Base-by-base conservation (phyloP, 2,888 invertebrate species). In the Athalia circularis region DNA sequence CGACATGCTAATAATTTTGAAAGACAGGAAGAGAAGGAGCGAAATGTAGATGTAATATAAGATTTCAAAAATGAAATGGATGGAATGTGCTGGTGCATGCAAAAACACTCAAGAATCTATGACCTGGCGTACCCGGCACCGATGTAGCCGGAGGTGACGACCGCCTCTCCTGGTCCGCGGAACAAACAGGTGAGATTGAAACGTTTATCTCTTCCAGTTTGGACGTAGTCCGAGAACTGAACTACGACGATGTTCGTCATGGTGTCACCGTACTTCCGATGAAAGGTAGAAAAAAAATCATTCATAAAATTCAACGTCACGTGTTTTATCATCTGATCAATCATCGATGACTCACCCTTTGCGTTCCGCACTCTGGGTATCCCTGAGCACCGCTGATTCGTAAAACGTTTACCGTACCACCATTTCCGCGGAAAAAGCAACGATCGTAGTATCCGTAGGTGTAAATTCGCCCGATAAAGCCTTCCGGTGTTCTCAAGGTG, bases 231-330 rank as follows among this genome's bases (percentile, higher is more conserved):
- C 84, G 97, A 97, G 92, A 97, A 97, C 89, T 98, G 97, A 0
- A 98, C 97, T 29, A 97, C 97, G 5, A 97, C 96, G 82, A 98
- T 97, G 87, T 97, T 98, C 79, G 97, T 97, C 94, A 97, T 95
- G 4, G 97, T 96, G 87, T 98, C 97, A 4, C 96, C 97, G 86
- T 96, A 97, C 96, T 96, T 77, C n/a, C 29, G 29, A 29, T 29
- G 2, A 29, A 29, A 29, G 2, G 29, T 29, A 29, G 29, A 29
- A 29, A 29, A 29, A 29, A 29, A 29, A 29, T 29, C 29, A 29
- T 29, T 29, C 29, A 29, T 29, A 15, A 9, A 45, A 15, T 52
- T 8, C 29, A 13, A 75, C 7, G 29, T 29, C 29, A 29, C 29
- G 7, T 3, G 13, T 29, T 29, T 59, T 2, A 29, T 29, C 29